Conservation (phyloP, 2,797 vertebrate genomes). For the Cossypha niveicapilla region DNA sequence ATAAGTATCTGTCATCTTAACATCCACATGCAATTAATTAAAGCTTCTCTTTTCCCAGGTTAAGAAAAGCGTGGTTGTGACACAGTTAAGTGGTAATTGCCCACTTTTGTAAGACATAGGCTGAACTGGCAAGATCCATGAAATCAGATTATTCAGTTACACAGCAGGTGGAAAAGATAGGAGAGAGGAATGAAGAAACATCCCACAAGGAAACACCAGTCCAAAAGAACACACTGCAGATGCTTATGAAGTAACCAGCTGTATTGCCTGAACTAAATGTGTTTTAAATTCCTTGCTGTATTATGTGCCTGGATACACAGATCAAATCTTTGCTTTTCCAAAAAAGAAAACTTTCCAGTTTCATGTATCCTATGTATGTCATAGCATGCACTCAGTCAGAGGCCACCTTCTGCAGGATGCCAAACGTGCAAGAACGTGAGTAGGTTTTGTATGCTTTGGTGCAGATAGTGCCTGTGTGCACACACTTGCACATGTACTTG, state of each 20-base stretch:
- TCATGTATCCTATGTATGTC: accelerated
- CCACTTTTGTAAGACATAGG: not conserved
- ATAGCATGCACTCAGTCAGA: not conserved
- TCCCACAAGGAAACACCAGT: not conserved
- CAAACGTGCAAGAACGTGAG: accelerated
- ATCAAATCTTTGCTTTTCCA: not conserved
- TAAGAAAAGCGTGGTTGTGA: not conserved
- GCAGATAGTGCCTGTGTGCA: no score
- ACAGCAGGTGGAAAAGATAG: not conserved
- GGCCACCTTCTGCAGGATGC: accelerated
- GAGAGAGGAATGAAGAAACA: not conserved
- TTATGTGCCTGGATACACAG: not conserved
- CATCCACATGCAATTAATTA: not conserved
- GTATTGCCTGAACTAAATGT: not conserved
- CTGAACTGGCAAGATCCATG: not conserved
- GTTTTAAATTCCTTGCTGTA: not conserved
- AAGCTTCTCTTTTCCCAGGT: not conserved
- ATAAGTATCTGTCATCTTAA: not conserved
- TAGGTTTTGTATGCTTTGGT: not conserved
- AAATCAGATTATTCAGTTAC: not conserved
- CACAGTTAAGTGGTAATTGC: not conserved
- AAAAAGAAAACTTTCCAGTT: not conserved
- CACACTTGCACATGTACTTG: accelerated
- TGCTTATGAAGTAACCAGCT: not conserved
- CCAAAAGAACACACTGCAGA: not conserved